Conservation (phyloP, 2,888 invertebrate genomes). For the Eledona agricola region DNA sequence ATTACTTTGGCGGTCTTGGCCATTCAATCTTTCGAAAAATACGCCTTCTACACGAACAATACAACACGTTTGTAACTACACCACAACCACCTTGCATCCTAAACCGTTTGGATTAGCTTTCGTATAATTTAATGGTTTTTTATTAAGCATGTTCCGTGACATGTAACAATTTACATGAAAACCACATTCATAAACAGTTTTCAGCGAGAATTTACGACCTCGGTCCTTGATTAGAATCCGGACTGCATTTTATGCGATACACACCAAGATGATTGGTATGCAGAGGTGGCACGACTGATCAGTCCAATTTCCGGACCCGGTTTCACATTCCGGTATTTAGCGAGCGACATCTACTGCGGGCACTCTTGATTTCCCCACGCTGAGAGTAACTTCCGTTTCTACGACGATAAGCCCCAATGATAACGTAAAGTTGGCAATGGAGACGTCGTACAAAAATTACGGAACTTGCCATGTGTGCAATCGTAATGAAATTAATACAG, state of each 20-base stretch:
- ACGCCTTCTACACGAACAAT: slow-evolving; percentile 16
- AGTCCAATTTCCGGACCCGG: slow-evolving; percentile 58
- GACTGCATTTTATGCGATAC: slow-evolving; percentile 1
- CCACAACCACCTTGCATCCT: too few species aligned
- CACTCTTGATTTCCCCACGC: slow-evolving; percentile 37
- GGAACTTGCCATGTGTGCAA: too few species aligned
- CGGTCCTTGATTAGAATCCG: slow-evolving; percentile 8
- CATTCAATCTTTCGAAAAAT: slow-evolving; percentile 30
- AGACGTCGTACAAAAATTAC: slow-evolving; percentile 20
- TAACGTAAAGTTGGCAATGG: slow-evolving; percentile 7
- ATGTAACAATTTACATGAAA: too few species aligned
- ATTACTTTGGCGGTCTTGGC: slow-evolving; percentile 24
- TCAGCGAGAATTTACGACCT: slow-evolving; percentile 2
- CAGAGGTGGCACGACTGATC: slow-evolving; percentile 51
- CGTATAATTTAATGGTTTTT: too few species aligned
- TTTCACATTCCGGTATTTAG: slow-evolving; percentile 59
- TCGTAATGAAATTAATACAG: too few species aligned
- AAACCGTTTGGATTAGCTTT: too few species aligned
- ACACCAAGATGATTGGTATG: slow-evolving; percentile 48
- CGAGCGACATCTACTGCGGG: slow-evolving; percentile 53
- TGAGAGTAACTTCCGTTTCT: slow-evolving; percentile 29
- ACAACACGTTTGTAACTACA: too few species aligned
- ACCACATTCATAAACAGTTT: too few species aligned
- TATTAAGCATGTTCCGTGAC: too few species aligned
- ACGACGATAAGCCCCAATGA: slow-evolving; percentile 34